phyloP scores from a whole-genome alignment of 2,113 vertebrate species.

The Colaptes auratus region DNA sequence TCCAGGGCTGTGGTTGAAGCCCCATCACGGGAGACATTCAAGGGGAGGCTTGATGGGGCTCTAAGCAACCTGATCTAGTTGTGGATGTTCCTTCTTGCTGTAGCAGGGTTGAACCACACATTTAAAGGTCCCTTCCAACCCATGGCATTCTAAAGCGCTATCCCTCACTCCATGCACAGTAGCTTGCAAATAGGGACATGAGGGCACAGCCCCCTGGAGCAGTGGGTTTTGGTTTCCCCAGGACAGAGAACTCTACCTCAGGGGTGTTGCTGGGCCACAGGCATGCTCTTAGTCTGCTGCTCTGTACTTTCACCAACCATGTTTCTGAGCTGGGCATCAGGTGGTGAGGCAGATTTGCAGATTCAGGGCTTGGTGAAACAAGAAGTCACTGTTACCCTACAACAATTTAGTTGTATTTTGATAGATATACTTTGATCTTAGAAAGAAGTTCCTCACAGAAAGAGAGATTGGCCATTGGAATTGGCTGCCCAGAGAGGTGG shows the following conservation, averaged over 20 bases:
- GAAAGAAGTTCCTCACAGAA: no score
- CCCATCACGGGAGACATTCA: no score
- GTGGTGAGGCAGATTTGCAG: not conserved
- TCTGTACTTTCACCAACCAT: not conserved
- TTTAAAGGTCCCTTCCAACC: no score
- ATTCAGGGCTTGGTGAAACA: not conserved
- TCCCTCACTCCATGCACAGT: rapidly evolving
- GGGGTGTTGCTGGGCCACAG: not conserved
- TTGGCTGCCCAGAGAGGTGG: no score
- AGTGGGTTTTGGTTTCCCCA: not conserved
- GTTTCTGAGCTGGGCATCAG: not conserved
- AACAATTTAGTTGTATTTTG: not conserved
- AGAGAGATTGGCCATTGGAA: no score
- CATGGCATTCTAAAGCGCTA: not conserved
- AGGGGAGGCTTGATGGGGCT: no score
- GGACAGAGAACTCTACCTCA: not conserved
- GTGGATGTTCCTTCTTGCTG: no score
- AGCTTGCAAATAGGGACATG: not conserved
- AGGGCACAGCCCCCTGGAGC: not conserved
- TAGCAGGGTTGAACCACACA: no score
- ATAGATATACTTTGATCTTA: no score
- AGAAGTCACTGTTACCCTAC: rapidly evolving
- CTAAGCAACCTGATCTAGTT: no score
- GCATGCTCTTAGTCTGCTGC: not conserved
- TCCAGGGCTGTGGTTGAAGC: no score